phyloP scores from a whole-genome alignment of 2,888 invertebrate species.

The Scelioninae gen. 2 region DNA sequence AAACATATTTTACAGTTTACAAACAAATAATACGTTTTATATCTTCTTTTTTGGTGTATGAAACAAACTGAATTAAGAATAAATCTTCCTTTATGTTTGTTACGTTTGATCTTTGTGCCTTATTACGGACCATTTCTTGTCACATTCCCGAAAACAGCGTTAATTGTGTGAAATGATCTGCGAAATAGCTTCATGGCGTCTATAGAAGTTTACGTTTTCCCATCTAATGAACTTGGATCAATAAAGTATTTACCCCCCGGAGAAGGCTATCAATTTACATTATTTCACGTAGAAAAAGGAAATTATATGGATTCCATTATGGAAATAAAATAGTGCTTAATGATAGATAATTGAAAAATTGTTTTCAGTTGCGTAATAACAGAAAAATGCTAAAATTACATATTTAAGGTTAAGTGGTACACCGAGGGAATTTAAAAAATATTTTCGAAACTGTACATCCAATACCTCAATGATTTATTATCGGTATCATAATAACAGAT shows the following conservation, averaged over 20 bases:
- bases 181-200: conserved; percentile 32
- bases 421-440: too few relatives aligned
- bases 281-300: not conserved
- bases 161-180: conserved; percentile 49
- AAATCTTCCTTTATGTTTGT: conserved; percentile 1
- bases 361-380: too few relatives aligned
- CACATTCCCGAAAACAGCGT: conserved; percentile 31
- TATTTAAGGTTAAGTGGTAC: too few relatives aligned
- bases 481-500: too few relatives aligned
- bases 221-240: conserved; percentile 23
- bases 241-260: conserved; percentile 24
- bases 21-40: not conserved
- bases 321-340: too few relatives aligned
- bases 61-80: not conserved
- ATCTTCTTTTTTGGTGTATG: not conserved
- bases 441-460: too few relatives aligned
- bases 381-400: too few relatives aligned
- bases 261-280: too few relatives aligned
- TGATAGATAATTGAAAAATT: too few relatives aligned
- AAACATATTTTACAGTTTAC: not conserved
- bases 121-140: conserved; percentile 7
- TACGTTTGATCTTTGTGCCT: conserved; percentile 11
- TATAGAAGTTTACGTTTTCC: conserved; percentile 29
- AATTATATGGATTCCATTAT: not conserved
- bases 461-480: too few relatives aligned